A percentile compares a stretch with the other conserved stretches of the same genome.
phyloP scores from a whole-genome alignment of 2,888 invertebrate genomes.

The Bruchidius siliquastri region DNA sequence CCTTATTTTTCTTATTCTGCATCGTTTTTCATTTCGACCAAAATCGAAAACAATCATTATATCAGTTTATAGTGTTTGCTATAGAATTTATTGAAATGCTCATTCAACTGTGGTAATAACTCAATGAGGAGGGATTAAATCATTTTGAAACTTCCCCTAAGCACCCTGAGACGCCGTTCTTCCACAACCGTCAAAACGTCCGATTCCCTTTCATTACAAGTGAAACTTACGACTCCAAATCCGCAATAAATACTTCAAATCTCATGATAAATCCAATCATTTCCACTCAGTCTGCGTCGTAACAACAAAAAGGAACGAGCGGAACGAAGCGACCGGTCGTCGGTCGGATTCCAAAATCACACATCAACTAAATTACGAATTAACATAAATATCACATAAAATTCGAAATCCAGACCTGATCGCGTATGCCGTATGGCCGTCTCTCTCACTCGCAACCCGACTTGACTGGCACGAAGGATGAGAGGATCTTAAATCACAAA shows the following conservation, averaged over 20 bases:
- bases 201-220: conserved; percentile 33
- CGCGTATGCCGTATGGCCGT: conserved; percentile 14
- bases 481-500: conserved; percentile 45
- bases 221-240: conserved; percentile 37
- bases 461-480: conserved; percentile 47
- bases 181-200: background rate
- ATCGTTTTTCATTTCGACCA: too few relatives aligned
- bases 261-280: conserved; percentile 39
- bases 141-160: background rate
- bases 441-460: conserved; percentile 22
- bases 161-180: background rate
- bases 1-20: too few relatives aligned
- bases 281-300: conserved; percentile 13
- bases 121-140: background rate
- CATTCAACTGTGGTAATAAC: too few relatives aligned
- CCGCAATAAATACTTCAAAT: conserved; percentile 42
- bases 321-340: background rate
- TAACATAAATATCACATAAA: conserved; percentile 50
- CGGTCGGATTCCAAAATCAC: conserved; percentile 1
- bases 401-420: conserved; percentile 31
- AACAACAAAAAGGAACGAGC: background rate
- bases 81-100: too few relatives aligned
- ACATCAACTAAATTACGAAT: conserved; percentile 36
- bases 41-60: too few relatives aligned
- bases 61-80: too few relatives aligned